Conservation (phyloP, 2,113 vertebrate species). For the Calidris pygmaea region DNA sequence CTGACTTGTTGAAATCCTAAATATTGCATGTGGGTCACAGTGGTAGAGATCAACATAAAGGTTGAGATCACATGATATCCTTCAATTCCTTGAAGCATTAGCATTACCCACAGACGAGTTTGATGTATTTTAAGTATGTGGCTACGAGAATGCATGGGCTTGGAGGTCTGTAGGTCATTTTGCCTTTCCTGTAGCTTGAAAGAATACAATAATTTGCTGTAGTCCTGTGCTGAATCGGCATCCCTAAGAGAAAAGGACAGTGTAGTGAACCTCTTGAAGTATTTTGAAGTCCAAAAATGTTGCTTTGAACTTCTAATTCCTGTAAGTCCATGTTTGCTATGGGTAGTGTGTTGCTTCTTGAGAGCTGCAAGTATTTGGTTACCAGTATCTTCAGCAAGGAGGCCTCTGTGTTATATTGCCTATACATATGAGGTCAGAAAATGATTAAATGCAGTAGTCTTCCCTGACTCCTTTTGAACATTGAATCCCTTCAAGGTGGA, state of each 20-base stretch:
- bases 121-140: background rate
- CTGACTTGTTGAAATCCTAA: background rate
- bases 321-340: background rate
- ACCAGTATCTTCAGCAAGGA: background rate
- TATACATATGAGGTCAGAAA: fast-evolving
- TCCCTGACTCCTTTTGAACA: background rate
- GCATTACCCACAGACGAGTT: background rate
- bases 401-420: background rate
- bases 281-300: background rate
- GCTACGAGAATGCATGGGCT: background rate
- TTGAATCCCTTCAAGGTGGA: background rate
- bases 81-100: background rate
- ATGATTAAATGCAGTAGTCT: background rate
- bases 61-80: background rate
- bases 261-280: background rate
- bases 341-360: background rate
- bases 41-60: background rate
- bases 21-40: background rate
- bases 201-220: background rate
- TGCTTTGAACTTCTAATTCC: background rate
- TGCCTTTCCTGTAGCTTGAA: background rate
- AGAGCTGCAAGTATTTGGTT: background rate
- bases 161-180: background rate
- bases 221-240: background rate
- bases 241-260: background rate